These are phyloP conservation scores for Oscheius sp. DNA, from an alignment of 2,888 invertebrate species.

Conservation along the genomic window DNA sequence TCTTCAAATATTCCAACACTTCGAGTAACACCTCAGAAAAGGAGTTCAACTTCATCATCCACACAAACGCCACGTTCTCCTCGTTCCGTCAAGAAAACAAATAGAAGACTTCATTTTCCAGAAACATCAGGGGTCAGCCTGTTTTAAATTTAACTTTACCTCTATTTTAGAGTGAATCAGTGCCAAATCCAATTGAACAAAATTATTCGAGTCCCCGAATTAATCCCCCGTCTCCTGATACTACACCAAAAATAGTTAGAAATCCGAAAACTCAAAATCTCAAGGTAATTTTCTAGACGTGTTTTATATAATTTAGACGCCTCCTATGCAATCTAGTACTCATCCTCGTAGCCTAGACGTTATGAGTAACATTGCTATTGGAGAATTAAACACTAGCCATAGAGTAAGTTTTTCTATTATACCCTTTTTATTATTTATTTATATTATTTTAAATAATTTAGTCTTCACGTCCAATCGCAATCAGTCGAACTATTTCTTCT, in stretches of 20 bases:
- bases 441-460: not conserved
- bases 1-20: conserved; percentile 17
- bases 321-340: too few species aligned
- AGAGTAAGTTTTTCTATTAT: not conserved
- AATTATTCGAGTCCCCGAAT: not conserved
- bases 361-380: not conserved
- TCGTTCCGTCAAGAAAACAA: not conserved
- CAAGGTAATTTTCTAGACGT: too few species aligned
- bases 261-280: too few species aligned
- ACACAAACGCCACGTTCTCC: conserved; percentile 19
- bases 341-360: too few species aligned
- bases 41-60: conserved; percentile 12
- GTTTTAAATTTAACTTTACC: not conserved
- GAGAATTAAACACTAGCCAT: not conserved
- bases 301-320: too few species aligned
- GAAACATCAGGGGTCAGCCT: conserved; percentile 14
- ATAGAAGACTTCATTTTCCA: not conserved
- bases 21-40: conserved; percentile 28
- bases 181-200: not conserved
- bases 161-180: conserved; percentile 5
- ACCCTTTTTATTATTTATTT: too few species aligned
- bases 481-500: conserved; percentile 11
- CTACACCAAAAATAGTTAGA: too few species aligned
- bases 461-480: conserved; percentile 4
- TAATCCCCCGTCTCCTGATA: too few species aligned